A percentile compares a stretch with the other conserved stretches of the same genome.
phyloP scores from a whole-genome alignment of 2,113 vertebrate genomes.

The Erythrocercus mccallii region DNA sequence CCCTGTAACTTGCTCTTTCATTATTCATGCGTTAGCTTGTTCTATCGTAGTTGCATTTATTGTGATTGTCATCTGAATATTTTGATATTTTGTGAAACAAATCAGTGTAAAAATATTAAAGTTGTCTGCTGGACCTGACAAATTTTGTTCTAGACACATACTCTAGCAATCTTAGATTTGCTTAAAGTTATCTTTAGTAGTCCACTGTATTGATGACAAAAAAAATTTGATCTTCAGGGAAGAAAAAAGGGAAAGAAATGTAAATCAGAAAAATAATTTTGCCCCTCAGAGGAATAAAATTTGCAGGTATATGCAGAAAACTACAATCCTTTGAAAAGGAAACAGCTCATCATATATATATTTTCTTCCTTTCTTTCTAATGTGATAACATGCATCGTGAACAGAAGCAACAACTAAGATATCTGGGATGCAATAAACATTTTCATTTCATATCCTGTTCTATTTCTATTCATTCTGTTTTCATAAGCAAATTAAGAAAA shows the following conservation, averaged over 20 bases:
- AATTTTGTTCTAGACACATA: background rate
- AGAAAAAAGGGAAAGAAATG: background rate
- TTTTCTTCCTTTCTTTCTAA: background rate
- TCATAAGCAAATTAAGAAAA: background rate
- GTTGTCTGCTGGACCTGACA: background rate
- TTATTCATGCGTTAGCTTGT: background rate
- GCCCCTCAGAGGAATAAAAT: background rate
- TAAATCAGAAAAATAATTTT: background rate
- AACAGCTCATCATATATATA: fast-evolving
- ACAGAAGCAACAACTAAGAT: background rate
- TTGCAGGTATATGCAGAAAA: background rate
- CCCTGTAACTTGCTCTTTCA: background rate
- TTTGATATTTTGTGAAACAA: background rate
- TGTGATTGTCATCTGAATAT: background rate
- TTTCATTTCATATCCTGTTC: background rate
- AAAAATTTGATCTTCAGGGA: background rate
- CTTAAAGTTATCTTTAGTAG: background rate
- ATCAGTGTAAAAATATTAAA: background rate
- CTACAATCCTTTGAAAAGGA: background rate
- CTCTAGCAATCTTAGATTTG: background rate
- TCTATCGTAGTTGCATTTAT: background rate
- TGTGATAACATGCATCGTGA: background rate
- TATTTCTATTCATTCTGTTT: background rate
- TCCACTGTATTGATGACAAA: background rate
- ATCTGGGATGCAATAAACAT: background rate